Percentiles rank a stretch among this genome's conserved stretches.
Evolutionary conservation across 1,140 invertebrate species (phyloP).

Genomic region (Bradysia coprophila): DNA sequence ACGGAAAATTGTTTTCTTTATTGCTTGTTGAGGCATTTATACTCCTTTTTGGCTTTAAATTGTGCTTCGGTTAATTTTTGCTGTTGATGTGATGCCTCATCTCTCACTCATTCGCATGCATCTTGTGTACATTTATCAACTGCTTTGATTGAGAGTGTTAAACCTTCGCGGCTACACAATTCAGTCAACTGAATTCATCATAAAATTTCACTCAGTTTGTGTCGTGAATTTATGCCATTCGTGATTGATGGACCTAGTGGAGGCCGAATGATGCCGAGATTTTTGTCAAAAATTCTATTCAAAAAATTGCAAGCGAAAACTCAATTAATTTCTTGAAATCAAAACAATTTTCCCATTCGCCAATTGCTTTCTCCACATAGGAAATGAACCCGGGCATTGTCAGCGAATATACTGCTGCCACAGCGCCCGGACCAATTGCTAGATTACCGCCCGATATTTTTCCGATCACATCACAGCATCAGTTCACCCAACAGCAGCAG

Average conservation of each 20-base stretch:
- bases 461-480: constrained; percentile 15
- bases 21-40: background rate
- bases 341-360: background rate
- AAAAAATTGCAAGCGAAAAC: background rate
- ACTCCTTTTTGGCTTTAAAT: background rate
- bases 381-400: constrained; percentile 4
- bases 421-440: constrained; percentile 16
- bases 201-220: too few relatives aligned
- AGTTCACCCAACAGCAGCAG: constrained; percentile 16
- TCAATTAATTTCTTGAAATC: background rate
- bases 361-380: background rate
- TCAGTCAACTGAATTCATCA: too few relatives aligned
- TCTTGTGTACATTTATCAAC: background rate
- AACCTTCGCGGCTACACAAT: background rate
- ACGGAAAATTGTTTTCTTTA: too few relatives aligned
- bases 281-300: background rate
- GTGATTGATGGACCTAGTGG: too few relatives aligned
- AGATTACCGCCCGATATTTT: constrained; percentile 14
- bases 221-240: too few relatives aligned
- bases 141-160: background rate
- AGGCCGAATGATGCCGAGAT: too few relatives aligned
- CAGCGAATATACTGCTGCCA: constrained; percentile 10
- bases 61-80: background rate
- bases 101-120: background rate
- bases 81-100: background rate